A percentile compares a stretch with the other conserved stretches of the same genome.
These are phyloP conservation scores for Platycercus adscitus DNA, from an alignment of 2,113 vertebrate species.

Conservation along the genomic window DNA sequence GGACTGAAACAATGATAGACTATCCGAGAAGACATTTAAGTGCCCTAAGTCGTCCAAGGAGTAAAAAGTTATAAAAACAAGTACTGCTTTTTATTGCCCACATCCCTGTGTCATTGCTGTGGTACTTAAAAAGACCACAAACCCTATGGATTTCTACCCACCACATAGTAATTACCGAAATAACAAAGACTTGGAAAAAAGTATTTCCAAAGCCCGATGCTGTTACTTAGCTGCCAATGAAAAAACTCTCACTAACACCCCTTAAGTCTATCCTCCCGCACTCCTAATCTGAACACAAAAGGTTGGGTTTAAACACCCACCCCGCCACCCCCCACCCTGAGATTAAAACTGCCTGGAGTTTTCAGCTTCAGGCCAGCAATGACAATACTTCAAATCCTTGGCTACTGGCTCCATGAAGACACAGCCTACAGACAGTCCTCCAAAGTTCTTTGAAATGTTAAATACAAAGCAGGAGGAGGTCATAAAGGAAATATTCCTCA, in stretches of 20 bases:
- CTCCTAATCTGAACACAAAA: slow-evolving; percentile 76
- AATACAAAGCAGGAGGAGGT: slow-evolving; percentile 62
- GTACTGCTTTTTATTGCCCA: not conserved
- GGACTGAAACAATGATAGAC: slow-evolving; percentile 2
- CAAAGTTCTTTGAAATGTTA: slow-evolving; percentile 74
- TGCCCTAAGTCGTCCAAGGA: not conserved
- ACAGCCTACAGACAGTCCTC: slow-evolving; percentile 37
- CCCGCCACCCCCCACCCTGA: not conserved
- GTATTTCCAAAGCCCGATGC: slow-evolving; percentile 25
- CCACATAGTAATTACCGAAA: slow-evolving; percentile 38
- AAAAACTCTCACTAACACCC: slow-evolving; percentile 35
- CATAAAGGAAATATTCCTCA: slow-evolving; percentile 49
- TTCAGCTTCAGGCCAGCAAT: slow-evolving; percentile 53
- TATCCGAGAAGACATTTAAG: not conserved
- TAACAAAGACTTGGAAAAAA: slow-evolving; percentile 26
- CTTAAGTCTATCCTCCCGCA: slow-evolving; percentile 45
- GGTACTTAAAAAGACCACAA: not conserved
- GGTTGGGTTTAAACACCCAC: slow-evolving; percentile 51
- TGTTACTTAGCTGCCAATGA: slow-evolving; percentile 51
- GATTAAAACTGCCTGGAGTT: slow-evolving; percentile 68
- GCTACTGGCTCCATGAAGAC: slow-evolving; percentile 50
- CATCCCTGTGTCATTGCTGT: not conserved
- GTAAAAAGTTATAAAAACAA: slow-evolving; percentile 38
- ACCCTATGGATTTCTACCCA: slow-evolving; percentile 45
- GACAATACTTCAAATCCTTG: slow-evolving; percentile 72